Conservation (phyloP, 1,140 invertebrate genomes). For the Cyphomyrmex costatus region DNA sequence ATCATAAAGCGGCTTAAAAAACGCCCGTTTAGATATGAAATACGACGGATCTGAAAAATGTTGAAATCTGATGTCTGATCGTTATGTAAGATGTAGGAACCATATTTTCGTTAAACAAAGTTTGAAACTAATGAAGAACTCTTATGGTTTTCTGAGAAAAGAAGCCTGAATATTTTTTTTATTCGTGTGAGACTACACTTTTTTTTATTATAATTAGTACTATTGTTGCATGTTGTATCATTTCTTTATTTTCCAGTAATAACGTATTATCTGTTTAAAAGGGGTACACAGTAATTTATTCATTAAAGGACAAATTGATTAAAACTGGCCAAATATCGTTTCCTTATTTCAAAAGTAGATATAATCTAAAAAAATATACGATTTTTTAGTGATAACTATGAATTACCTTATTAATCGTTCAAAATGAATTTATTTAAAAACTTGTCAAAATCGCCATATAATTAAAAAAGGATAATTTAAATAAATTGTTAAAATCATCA, state of each 20-base stretch:
- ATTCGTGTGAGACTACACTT: background rate
- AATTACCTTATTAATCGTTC: too few relatives aligned
- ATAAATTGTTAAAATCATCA: too few relatives aligned
- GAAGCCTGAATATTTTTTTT: background rate
- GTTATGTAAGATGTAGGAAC: slow-evolving; percentile 49
- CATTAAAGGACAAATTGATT: background rate
- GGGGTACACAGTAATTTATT: background rate
- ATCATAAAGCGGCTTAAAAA: slow-evolving; percentile 3
- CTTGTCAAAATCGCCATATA: too few relatives aligned
- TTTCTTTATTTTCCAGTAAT: background rate
- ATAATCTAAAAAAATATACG: too few relatives aligned
- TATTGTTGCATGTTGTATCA: background rate
- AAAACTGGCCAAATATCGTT: background rate
- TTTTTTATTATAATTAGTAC: slow-evolving; percentile 1
- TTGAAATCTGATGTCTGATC: slow-evolving; percentile 62
- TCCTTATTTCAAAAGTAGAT: too few relatives aligned
- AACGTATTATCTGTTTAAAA: background rate
- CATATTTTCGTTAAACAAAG: slow-evolving; percentile 10
- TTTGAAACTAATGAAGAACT: background rate
- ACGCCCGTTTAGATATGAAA: slow-evolving; percentile 56
- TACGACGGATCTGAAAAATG: slow-evolving; percentile 67
- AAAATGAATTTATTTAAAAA: too few relatives aligned
- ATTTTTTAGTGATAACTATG: too few relatives aligned
- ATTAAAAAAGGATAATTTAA: too few relatives aligned
- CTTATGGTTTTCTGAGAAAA: background rate